These are phyloP conservation scores for Tachysurus fulvidraco DNA, from an alignment of 2,113 vertebrate species.

Conservation along the genomic window DNA sequence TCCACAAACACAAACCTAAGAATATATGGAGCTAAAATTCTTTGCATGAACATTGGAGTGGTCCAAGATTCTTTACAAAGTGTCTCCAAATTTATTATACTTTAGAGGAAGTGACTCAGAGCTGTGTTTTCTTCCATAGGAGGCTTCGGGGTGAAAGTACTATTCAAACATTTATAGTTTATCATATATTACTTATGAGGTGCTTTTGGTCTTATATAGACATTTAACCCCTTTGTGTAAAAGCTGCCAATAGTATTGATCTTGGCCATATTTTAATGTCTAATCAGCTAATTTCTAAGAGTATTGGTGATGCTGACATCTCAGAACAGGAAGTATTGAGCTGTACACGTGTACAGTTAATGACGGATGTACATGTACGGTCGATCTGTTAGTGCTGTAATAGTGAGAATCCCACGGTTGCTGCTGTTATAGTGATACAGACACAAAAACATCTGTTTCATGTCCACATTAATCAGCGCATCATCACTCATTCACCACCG, in stretches of 20 bases:
- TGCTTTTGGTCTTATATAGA: neutral
- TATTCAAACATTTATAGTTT: neutral
- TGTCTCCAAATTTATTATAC: neutral
- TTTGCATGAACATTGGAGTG: neutral
- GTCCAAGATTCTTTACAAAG: neutral
- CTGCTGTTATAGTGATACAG: neutral
- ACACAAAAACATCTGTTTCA: constrained; percentile 5
- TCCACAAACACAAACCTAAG: neutral
- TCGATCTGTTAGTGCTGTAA: neutral
- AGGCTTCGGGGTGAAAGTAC: neutral
- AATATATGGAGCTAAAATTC: neutral
- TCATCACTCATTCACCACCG: neutral
- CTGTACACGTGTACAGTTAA: neutral
- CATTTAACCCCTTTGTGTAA: neutral
- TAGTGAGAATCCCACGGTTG: neutral
- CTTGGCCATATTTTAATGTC: neutral
- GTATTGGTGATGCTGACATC: neutral
- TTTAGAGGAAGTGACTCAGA: neutral
- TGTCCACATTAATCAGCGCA: neutral
- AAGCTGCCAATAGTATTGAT: neutral
- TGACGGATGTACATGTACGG: no score
- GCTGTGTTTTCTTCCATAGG: neutral
- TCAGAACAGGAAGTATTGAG: no score
- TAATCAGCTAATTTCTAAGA: neutral
- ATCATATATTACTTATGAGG: neutral